Conservation (phyloP, 2,797 vertebrate genomes). For the Crocidura indochinensis region DNA sequence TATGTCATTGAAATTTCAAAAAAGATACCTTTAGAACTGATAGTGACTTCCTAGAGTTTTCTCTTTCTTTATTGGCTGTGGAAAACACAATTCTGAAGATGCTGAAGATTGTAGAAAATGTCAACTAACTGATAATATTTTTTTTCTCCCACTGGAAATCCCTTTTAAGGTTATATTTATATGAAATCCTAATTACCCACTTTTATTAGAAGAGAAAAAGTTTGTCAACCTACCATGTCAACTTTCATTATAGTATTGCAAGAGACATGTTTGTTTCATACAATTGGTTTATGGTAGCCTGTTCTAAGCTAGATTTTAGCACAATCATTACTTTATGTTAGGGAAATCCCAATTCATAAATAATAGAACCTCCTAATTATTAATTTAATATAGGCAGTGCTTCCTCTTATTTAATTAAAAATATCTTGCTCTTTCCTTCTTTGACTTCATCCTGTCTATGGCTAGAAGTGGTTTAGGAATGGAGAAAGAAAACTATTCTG, state of each 20-base stretch:
- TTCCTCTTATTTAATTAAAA: not conserved
- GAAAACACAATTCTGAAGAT: slow-evolving; percentile 17
- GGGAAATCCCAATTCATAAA: not conserved
- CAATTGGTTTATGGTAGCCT: not conserved
- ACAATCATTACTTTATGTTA: not conserved
- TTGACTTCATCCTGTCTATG: not conserved
- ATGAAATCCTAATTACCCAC: not conserved
- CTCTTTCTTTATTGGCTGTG: not conserved
- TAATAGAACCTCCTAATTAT: not conserved
- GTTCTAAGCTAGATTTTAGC: not conserved
- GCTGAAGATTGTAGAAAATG: slow-evolving; percentile 2
- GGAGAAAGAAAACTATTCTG: not conserved
- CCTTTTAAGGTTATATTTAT: slow-evolving; percentile 48
- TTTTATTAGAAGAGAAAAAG: slow-evolving; percentile 14
- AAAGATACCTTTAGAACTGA: not conserved
- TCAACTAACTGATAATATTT: not conserved
- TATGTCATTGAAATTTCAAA: slow-evolving; percentile 31
- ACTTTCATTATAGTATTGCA: not conserved
- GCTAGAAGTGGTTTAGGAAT: not conserved
- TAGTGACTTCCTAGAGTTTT: not conserved
- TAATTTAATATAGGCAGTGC: slow-evolving; percentile 7
- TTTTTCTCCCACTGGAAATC: not conserved
- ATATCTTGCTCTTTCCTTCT: slow-evolving; percentile 9
- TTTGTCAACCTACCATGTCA: not conserved
- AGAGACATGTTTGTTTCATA: not conserved